phyloP scores from a whole-genome alignment of 2,797 vertebrate genomes.

The Manis pentadactyla region DNA sequence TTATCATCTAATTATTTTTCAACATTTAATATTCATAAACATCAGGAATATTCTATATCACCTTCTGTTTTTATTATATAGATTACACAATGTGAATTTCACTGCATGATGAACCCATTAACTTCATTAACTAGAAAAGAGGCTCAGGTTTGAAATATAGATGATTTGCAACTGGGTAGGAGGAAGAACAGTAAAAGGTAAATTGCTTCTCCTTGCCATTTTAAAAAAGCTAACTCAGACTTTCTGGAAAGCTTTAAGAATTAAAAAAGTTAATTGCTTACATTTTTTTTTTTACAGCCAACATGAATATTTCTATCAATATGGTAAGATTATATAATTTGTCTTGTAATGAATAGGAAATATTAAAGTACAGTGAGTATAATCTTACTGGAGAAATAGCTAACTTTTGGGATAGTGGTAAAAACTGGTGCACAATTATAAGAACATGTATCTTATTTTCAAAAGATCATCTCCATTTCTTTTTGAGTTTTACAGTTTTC shows the following conservation, averaged over 20 bases:
- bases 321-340: constrained; percentile 53
- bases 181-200: constrained; percentile 25
- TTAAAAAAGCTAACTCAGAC: constrained; percentile 55
- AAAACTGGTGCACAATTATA: background rate
- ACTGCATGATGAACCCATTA: constrained; percentile 39
- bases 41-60: background rate
- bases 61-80: background rate
- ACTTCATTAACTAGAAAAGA: constrained; percentile 35
- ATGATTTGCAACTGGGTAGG: constrained; percentile 55
- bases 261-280: constrained; percentile 80
- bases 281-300: constrained; percentile 65
- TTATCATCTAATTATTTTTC: constrained; percentile 60
- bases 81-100: constrained; percentile 44
- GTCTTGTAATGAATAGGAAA: constrained; percentile 38
- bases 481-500: background rate
- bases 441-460: background rate
- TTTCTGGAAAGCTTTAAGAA: constrained; percentile 69
- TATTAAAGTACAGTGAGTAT: background rate
- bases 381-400: background rate
- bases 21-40: constrained; percentile 64
- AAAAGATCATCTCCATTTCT: background rate
- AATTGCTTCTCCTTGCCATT: constrained; percentile 65
- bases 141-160: constrained; percentile 53
- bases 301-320: constrained; percentile 74
- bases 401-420: background rate